Evolutionary conservation across 2,888 invertebrate species (phyloP).

Genomic region (Eupithecia dodoneata): DNA sequence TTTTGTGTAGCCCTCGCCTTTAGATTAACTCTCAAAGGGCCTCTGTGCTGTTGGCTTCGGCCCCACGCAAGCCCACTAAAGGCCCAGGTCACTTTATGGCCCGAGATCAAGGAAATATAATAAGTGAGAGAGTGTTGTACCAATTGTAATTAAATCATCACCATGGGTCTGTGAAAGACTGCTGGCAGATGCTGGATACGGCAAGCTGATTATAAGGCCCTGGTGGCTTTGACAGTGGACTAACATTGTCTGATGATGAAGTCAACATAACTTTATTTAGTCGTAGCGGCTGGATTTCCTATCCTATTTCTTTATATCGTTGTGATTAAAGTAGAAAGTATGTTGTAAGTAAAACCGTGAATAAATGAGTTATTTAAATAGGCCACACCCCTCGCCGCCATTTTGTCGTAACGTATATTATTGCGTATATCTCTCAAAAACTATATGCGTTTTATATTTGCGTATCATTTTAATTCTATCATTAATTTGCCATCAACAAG

Average conservation of each 20-base stretch:
- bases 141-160: not conserved
- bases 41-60: too few relatives aligned
- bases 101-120: too few relatives aligned
- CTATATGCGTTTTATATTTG: slow-evolving; percentile 29
- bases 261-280: not conserved
- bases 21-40: too few relatives aligned
- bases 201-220: too few relatives aligned
- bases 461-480: slow-evolving; percentile 22
- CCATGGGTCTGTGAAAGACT: not conserved
- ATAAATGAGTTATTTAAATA: not conserved
- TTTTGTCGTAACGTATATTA: slow-evolving; percentile 31
- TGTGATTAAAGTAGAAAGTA: not conserved
- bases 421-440: slow-evolving; percentile 33
- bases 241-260: not conserved
- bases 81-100: too few relatives aligned
- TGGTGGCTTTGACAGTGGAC: not conserved
- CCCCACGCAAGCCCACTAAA: too few relatives aligned
- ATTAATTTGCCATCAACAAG: not conserved
- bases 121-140: too few relatives aligned
- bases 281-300: not conserved
- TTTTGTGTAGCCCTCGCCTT: too few relatives aligned
- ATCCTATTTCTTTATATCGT: not conserved
- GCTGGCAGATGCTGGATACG: not conserved
- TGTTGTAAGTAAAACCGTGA: not conserved
- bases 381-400: slow-evolving; percentile 32